phyloP scores from a whole-genome alignment of 2,797 vertebrate genomes.

The Argya squamiceps region DNA sequence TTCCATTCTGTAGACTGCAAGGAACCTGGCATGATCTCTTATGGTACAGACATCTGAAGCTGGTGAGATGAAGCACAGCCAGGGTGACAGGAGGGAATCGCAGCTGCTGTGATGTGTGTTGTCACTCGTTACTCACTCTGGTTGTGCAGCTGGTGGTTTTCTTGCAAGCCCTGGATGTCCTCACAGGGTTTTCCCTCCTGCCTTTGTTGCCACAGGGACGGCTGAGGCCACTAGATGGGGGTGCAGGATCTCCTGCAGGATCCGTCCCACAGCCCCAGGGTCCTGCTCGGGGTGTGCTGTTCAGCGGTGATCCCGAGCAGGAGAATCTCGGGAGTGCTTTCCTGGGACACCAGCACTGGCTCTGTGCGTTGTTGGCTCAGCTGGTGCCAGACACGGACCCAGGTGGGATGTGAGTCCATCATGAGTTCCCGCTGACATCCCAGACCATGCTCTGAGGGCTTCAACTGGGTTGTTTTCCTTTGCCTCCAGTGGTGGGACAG shows the following conservation, averaged over 20 bases:
- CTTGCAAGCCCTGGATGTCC: not conserved
- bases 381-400: not conserved
- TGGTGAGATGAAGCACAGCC: not conserved
- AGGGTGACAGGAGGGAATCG: not conserved
- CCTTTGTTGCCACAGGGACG: not conserved
- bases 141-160: accelerated
- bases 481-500: not conserved
- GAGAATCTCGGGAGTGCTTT: accelerated
- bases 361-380: accelerated
- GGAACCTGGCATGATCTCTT: not conserved
- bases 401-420: accelerated
- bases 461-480: not conserved
- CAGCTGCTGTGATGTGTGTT: accelerated
- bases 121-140: not conserved
- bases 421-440: accelerated
- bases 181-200: not conserved
- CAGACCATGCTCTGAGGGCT: not conserved
- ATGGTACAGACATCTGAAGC: accelerated
- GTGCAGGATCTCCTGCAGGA: slow-evolving; percentile 19
- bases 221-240: slow-evolving; percentile 39
- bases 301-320: accelerated
- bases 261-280: accelerated
- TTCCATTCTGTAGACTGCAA: not conserved
- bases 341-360: accelerated
- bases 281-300: accelerated